phyloP scores from a whole-genome alignment of 2,888 invertebrate species.

The Dysmachus trigonus region DNA sequence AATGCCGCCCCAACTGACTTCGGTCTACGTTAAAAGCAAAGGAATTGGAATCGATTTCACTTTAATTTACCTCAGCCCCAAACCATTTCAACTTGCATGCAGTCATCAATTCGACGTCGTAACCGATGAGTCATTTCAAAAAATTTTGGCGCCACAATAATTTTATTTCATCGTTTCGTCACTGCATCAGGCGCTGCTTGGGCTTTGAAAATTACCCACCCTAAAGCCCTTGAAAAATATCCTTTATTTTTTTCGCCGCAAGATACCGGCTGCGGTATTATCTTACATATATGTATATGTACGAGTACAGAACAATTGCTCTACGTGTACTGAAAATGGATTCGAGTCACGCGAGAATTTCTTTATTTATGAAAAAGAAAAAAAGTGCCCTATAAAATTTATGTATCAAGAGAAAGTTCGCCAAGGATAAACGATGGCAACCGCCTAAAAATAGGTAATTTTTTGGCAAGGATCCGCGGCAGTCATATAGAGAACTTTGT shows the following conservation, averaged over 20 bases:
- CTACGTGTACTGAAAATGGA: neutral
- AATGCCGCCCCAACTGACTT: neutral
- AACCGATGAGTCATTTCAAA: neutral
- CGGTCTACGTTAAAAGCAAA: neutral
- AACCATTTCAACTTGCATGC: neutral
- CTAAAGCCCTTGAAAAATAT: neutral
- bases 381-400: neutral
- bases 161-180: neutral
- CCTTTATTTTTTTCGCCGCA: neutral
- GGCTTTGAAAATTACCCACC: neutral
- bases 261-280: neutral
- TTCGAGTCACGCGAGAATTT: constrained; percentile 9
- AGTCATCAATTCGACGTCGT: neutral
- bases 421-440: neutral
- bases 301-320: neutral
- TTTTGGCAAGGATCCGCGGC: neutral
- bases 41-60: neutral
- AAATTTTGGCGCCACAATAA: constrained; percentile 1
- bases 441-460: neutral
- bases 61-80: neutral
- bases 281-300: neutral
- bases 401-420: neutral
- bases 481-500: neutral
- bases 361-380: neutral
- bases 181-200: neutral